phyloP scores from a whole-genome alignment of 2,888 invertebrate genomes.

The Brassicogethes aeneus region DNA sequence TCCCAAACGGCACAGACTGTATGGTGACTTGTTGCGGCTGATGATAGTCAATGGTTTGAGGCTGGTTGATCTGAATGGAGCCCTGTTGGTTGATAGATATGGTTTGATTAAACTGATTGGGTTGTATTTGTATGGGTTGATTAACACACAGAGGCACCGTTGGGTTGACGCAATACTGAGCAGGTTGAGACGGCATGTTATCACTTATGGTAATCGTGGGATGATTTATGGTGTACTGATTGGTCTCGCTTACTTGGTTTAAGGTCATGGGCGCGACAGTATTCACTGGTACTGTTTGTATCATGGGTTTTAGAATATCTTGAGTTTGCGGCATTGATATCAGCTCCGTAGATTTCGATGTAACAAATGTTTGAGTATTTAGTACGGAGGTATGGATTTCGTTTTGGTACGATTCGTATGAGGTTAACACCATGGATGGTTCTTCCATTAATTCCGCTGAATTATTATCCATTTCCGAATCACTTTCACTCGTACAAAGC shows the following conservation, averaged over 20 bases:
- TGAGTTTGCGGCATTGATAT: slow-evolving; percentile 23
- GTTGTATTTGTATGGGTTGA: slow-evolving; percentile 21
- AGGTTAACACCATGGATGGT: slow-evolving; percentile 29
- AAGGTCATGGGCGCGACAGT: slow-evolving; percentile 15
- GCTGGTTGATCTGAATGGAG: slow-evolving; percentile 20
- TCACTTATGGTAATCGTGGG: slow-evolving; percentile 17
- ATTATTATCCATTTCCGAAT: slow-evolving; percentile 49
- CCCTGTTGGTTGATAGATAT: slow-evolving; percentile 13
- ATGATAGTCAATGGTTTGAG: slow-evolving; percentile 26
- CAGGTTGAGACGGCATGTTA: slow-evolving; percentile 17
- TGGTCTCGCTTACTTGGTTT: slow-evolving; percentile 13
- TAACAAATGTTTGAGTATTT: slow-evolving; percentile 33
- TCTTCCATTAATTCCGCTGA: slow-evolving; percentile 17
- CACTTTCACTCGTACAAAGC: slow-evolving; percentile 73
- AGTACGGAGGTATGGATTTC: slow-evolving; percentile 35
- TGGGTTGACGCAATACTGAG: slow-evolving; percentile 29
- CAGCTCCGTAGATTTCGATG: slow-evolving; percentile 29
- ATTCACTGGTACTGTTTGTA: slow-evolving; percentile 20
- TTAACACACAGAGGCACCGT: slow-evolving; percentile 29
- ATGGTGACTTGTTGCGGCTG: slow-evolving; percentile 31
- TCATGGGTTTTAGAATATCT: slow-evolving; percentile 17
- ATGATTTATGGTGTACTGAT: slow-evolving; percentile 18
- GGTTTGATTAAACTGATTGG: slow-evolving; percentile 12
- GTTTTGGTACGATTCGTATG: slow-evolving; percentile 36
- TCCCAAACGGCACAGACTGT: slow-evolving; percentile 29